Evolutionary conservation across 2,888 invertebrate genomes (phyloP).

Genomic region (Torymus aiolomorphi): DNA sequence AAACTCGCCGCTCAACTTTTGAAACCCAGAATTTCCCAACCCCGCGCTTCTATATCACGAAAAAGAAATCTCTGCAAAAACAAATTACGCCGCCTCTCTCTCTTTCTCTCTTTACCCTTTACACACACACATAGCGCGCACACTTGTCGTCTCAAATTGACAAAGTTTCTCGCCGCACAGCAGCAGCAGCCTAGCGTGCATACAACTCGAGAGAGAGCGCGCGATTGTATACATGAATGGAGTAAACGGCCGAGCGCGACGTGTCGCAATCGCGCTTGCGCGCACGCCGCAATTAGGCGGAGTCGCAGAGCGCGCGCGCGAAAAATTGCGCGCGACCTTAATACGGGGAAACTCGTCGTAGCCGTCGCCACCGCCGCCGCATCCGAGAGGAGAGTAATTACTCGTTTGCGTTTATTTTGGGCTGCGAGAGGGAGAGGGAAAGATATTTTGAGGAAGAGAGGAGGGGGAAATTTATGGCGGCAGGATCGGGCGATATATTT

Average conservation of each 20-base stretch:
- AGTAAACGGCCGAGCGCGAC: constrained; percentile 33
- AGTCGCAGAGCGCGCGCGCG: neutral
- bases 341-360: constrained; percentile 27
- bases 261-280: constrained; percentile 42
- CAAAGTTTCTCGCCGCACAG: constrained; percentile 27
- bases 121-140: neutral
- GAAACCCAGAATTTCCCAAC: neutral
- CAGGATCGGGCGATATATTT: neutral
- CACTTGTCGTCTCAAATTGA: constrained; percentile 46
- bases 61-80: constrained; percentile 35
- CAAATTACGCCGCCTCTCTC: constrained; percentile 20
- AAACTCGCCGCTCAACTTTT: too few relatives aligned
- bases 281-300: constrained; percentile 50
- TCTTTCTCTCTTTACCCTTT: too few relatives aligned
- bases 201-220: neutral
- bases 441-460: too few relatives aligned
- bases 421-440: too few relatives aligned
- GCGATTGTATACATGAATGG: constrained; percentile 19
- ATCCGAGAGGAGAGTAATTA: constrained; percentile 3
- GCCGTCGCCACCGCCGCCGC: too few relatives aligned
- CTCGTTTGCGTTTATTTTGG: too few relatives aligned
- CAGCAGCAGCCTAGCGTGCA: neutral
- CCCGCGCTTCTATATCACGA: neutral
- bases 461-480: too few relatives aligned
- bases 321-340: constrained; percentile 46